phyloP scores from a whole-genome alignment of 1,140 invertebrate genomes.

The Drosophila saltans region DNA sequence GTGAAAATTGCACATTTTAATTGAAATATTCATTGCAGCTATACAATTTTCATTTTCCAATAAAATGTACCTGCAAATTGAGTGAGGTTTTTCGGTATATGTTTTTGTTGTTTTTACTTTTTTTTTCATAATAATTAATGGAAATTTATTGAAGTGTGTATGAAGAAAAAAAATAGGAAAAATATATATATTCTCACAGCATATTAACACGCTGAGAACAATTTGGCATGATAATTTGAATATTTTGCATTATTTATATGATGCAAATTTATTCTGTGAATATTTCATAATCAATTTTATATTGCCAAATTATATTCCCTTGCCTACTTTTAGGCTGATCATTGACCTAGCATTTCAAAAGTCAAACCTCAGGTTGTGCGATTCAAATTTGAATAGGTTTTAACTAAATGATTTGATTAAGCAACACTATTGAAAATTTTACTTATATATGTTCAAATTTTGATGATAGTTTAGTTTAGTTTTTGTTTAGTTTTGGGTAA shows the following conservation, averaged over 20 bases:
- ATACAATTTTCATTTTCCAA: conserved; percentile 11
- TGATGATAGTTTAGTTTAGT: too few relatives aligned
- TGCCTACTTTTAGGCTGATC: conserved; percentile 21
- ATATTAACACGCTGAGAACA: conserved; percentile 6
- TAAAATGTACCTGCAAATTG: conserved; percentile 8
- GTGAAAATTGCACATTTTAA: conserved; percentile 41
- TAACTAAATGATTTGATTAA: too few relatives aligned
- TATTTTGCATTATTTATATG: conserved; percentile 3
- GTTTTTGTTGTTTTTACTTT: background rate
- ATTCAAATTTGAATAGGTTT: too few relatives aligned
- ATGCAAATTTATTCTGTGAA: background rate
- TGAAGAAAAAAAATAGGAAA: background rate
- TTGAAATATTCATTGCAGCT: conserved; percentile 47
- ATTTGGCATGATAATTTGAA: background rate
- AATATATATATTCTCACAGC: background rate
- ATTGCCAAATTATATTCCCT: background rate
- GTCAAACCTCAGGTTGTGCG: too few relatives aligned
- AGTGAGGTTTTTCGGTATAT: background rate
- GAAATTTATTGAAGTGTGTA: conserved; percentile 4
- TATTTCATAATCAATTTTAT: background rate
- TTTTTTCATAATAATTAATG: conserved; percentile 19
- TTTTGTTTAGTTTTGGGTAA: too few relatives aligned
- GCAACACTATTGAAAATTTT: too few relatives aligned
- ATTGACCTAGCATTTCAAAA: too few relatives aligned
- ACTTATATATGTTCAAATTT: too few relatives aligned